phyloP scores from a whole-genome alignment of 23 tunicate genomes.

The Diplosoma virens region DNA sequence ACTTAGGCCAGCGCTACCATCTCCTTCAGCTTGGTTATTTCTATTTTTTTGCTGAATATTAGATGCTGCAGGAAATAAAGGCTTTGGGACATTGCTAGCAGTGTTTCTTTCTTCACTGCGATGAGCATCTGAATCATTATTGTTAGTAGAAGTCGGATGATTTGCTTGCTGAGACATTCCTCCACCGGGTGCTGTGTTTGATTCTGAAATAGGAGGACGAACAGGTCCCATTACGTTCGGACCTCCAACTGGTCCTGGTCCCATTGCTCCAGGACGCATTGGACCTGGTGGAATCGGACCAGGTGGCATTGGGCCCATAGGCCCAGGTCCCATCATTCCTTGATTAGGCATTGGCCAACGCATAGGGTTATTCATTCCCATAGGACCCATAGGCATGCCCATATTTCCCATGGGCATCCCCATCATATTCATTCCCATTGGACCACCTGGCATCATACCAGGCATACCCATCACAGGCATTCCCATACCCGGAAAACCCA shows the following conservation, averaged over 20 bases:
- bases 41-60: constrained; percentile 46
- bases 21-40: constrained; percentile 3
- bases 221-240: constrained; percentile 50
- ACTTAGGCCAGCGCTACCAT: not conserved
- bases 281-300: constrained; percentile 17
- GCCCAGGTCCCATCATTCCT: constrained; percentile 78
- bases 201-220: constrained; percentile 7
- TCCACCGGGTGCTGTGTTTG: constrained; percentile 4
- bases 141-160: not conserved
- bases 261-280: constrained; percentile 73
- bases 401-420: constrained; percentile 52
- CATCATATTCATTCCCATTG: constrained; percentile 62
- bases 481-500: constrained; percentile 66
- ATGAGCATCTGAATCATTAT: not conserved
- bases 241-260: constrained; percentile 49
- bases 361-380: constrained; percentile 57
- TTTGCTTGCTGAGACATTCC: not conserved
- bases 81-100: constrained; percentile 45
- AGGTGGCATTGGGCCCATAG: constrained; percentile 74
- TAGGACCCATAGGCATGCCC: constrained; percentile 50
- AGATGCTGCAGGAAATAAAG: constrained; percentile 93
- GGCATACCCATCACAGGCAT: constrained; percentile 52
- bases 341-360: constrained; percentile 93
- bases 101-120: not conserved
- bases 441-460: constrained; percentile 51